Conservation (phyloP, 2,797 vertebrate genomes). For the Cercopithecus neglectus region DNA sequence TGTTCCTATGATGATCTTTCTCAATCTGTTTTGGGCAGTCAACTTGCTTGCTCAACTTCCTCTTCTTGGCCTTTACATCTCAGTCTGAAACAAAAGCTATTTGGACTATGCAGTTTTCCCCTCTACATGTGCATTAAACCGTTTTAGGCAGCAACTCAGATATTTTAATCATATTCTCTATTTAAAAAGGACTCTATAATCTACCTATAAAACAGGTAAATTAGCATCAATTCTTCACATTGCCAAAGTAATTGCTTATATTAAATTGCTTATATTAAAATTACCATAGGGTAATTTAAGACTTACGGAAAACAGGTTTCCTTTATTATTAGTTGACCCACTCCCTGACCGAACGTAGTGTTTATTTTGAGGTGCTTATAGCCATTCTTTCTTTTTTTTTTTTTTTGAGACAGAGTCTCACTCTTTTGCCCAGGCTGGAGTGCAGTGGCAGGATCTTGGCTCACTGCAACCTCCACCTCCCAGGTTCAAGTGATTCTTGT, state of each 20-base stretch:
- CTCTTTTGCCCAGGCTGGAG: not conserved
- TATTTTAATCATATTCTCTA: not conserved
- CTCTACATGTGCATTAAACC: not conserved
- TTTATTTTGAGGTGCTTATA: not conserved
- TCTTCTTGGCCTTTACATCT: conserved; percentile 4
- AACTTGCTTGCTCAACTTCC: not conserved
- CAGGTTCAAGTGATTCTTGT: not conserved
- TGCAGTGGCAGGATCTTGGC: not conserved
- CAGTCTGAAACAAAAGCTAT: not conserved
- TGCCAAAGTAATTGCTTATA: conserved; percentile 4
- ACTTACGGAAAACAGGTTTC: not conserved
- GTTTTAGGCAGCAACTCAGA: not conserved
- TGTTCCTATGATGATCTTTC: not conserved
- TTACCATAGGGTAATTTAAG: not conserved
- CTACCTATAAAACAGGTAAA: not conserved
- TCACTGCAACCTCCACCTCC: not conserved
- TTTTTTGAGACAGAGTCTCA: not conserved
- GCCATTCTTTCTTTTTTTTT: too few relatives aligned
- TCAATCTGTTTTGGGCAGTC: not conserved
- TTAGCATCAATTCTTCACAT: not conserved
- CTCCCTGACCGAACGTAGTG: not conserved
- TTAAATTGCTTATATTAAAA: conserved; percentile 14
- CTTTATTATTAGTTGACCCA: not conserved
- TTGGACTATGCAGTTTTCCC: not conserved
- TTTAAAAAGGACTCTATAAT: not conserved